Percentiles rank a stretch among this genome's conserved stretches.
These are phyloP conservation scores for Shinisaurus crocodilurus DNA, from an alignment of 2,113 vertebrate genomes.

Conservation along the genomic window DNA sequence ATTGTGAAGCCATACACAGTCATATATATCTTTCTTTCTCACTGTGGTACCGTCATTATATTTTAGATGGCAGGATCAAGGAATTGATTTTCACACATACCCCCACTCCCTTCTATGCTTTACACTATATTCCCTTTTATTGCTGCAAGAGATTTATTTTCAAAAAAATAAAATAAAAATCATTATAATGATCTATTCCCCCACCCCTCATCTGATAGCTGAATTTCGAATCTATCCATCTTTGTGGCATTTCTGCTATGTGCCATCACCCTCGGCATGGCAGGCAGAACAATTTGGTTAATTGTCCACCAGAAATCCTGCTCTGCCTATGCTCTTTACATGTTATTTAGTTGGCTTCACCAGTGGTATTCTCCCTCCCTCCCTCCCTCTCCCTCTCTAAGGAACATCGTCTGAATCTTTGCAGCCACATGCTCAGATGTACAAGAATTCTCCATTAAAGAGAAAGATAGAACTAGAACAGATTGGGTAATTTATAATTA, in stretches of 20 bases:
- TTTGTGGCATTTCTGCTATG: slow-evolving; percentile 42
- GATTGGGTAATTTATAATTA: slow-evolving; percentile 67
- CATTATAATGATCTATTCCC: slow-evolving; percentile 63
- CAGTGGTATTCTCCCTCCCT: neutral
- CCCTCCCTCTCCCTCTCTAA: neutral
- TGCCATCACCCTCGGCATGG: neutral
- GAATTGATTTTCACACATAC: slow-evolving; percentile 45
- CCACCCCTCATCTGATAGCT: slow-evolving; percentile 52
- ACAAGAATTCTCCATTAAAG: slow-evolving; percentile 37
- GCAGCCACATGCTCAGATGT: slow-evolving; percentile 7
- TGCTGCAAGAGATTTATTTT: slow-evolving; percentile 48
- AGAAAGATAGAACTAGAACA: slow-evolving; percentile 38
- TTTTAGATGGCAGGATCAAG: slow-evolving; percentile 59
- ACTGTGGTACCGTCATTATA: slow-evolving; percentile 29
- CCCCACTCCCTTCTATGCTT: slow-evolving; percentile 16
- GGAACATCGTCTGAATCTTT: slow-evolving; percentile 32
- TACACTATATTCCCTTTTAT: slow-evolving; percentile 61
- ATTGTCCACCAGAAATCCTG: slow-evolving; percentile 34
- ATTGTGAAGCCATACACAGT: neutral
- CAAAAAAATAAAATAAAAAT: slow-evolving; percentile 24
- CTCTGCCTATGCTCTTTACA: slow-evolving; percentile 10
- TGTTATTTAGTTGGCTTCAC: slow-evolving; percentile 44
- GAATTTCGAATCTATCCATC: slow-evolving; percentile 62
- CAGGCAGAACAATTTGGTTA: slow-evolving; percentile 22
- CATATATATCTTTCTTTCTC: slow-evolving; percentile 13